These are phyloP conservation scores for Ellobius talpinus DNA, from an alignment of 2,113 vertebrate species.

Conservation along the genomic window DNA sequence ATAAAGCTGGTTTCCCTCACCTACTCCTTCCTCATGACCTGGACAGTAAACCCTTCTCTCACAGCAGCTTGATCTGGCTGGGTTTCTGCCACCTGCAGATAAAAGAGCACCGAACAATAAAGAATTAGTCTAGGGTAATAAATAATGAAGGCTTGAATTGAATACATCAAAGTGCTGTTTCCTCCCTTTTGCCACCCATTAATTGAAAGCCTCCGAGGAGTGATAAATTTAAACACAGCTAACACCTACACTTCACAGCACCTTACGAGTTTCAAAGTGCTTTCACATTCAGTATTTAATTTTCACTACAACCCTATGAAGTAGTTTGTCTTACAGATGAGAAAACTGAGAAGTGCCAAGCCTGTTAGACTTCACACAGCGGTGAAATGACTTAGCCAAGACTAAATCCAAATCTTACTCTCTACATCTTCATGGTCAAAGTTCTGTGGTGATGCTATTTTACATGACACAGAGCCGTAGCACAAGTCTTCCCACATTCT, in stretches of 20 bases:
- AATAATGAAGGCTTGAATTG: background rate
- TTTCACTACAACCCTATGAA: constrained; percentile 18
- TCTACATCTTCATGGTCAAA: background rate
- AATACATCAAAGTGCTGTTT: constrained; percentile 30
- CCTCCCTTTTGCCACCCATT: background rate
- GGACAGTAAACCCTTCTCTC: constrained; percentile 2
- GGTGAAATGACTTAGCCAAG: background rate
- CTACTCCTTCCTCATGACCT: background rate
- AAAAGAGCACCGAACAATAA: constrained; percentile 23
- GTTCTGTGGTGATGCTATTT: constrained; percentile 3
- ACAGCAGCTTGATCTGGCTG: background rate
- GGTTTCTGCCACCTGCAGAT: constrained; percentile 10
- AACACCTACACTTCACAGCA: constrained; percentile 18
- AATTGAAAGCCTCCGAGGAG: background rate
- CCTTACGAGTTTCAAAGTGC: background rate
- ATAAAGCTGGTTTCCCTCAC: background rate
- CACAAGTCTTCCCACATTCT: background rate
- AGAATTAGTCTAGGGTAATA: background rate
- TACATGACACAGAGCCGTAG: background rate
- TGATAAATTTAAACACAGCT: constrained; percentile 15
- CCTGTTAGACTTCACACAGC: background rate
- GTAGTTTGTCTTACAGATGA: constrained; percentile 31
- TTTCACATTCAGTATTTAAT: constrained; percentile 51
- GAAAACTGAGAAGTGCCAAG: background rate
- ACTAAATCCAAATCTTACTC: constrained; percentile 35